Evolutionary conservation across 2,888 invertebrate species (phyloP).

Genomic region (Patella depressa): DNA sequence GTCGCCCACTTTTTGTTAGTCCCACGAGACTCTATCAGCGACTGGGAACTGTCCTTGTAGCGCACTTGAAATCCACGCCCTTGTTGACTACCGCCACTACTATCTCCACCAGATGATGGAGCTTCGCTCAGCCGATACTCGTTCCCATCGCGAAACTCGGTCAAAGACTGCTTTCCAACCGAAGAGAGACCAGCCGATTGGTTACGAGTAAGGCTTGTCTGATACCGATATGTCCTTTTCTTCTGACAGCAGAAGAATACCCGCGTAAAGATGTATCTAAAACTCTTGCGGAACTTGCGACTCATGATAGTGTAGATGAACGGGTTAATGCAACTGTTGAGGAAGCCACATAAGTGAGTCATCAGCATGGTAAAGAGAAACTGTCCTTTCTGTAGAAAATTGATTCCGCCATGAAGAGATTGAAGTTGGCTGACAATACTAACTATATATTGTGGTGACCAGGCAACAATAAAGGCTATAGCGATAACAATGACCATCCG

Average conservation of each 20-base stretch:
- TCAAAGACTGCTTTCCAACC: slow-evolving; percentile 25
- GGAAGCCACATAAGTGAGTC: slow-evolving; percentile 72
- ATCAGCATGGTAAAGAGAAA: slow-evolving; percentile 73
- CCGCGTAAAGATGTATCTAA: slow-evolving; percentile 51
- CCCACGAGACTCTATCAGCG: neutral
- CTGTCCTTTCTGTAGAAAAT: slow-evolving; percentile 69
- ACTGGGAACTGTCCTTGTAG: neutral
- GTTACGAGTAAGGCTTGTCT: slow-evolving; percentile 24
- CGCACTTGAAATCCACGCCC: neutral
- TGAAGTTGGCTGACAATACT: slow-evolving; percentile 71
- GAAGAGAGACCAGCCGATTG: slow-evolving; percentile 22
- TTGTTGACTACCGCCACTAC: slow-evolving; percentile 17
- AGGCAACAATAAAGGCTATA: slow-evolving; percentile 70
- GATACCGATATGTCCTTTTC: slow-evolving; percentile 27
- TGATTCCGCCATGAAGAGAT: slow-evolving; percentile 42
- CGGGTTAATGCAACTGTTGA: slow-evolving; percentile 73
- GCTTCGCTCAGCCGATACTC: slow-evolving; percentile 30
- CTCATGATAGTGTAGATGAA: slow-evolving; percentile 73
- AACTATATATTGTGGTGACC: slow-evolving; percentile 73
- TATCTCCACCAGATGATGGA: slow-evolving; percentile 24
- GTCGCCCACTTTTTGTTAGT: neutral
- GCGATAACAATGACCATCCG: slow-evolving; percentile 73
- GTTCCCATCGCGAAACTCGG: slow-evolving; percentile 30
- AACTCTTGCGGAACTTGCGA: slow-evolving; percentile 69
- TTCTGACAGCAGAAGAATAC: slow-evolving; percentile 37